Evolutionary conservation across 2,797 vertebrate genomes (phyloP), one percentile per base, ranked within the genome.

Genomic region (Tympanoctomys barrerae): DNA sequence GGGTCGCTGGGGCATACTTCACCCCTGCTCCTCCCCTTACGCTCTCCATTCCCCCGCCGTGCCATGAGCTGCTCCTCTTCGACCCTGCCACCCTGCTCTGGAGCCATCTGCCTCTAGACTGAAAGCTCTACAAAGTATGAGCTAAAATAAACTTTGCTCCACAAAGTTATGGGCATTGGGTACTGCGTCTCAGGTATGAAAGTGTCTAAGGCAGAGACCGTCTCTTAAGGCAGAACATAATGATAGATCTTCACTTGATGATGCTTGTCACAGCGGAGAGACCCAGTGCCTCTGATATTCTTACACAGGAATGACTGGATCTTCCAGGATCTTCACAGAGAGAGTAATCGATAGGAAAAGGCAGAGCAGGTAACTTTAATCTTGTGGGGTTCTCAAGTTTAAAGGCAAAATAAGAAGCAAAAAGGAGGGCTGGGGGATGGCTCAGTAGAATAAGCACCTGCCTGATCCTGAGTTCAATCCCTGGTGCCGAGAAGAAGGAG

Each of bases 251-350:
- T 26, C 59, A 61, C 59, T 61, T 61, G 59, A 13, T 22, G 9
- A 10, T 61, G 59, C 59, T 61, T 24, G 59, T 61, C 57, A 59
- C 19, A 26, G 22, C 59, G 1, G 2, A 61, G 59, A 61, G 22
- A 61, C 22, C 22, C 59, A 22, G 54, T 13, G 79, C 77, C 66
- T 78, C 42, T 64, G 28, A 57, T 54, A 24, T 24, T 89, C 49
- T 90, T 54, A n/a, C 39, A 49, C 8, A 18, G 36, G 54, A 42
- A n/a, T 36, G 83, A 82, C 52, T 79, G 52, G 52, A 54, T 22
- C 89, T 83, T 87, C 70, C 59, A 86, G 52, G 75, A 83, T 64
- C 46, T 81, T 93, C 84, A 77, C 71, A 82, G 33, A 54, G 24
- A 85, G 52, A 79, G 11, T 75, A 86, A 52, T 18, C 71, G 84